Evolutionary conservation across 2,797 vertebrate species (phyloP), one percentile per base, ranked within the genome.

Genomic region (Takifugu rubripes): DNA sequence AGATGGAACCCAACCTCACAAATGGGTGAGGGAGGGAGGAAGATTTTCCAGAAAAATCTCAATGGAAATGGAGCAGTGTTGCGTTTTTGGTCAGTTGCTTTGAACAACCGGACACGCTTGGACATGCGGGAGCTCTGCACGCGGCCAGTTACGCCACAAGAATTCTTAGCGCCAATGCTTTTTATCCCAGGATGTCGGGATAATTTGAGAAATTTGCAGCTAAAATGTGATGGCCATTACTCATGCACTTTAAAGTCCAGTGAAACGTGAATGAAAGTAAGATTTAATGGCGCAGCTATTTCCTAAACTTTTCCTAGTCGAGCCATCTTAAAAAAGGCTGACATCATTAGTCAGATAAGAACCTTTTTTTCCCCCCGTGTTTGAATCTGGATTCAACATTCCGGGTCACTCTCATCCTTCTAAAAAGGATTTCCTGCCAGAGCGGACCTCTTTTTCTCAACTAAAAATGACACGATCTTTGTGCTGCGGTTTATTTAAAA

Each of bases 141-240:
- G 12, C 11, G 9, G 36, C 36, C 36, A 12, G 12, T 10, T 40
- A 10, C 1, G 36, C 36, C 10, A 5, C 36, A 14, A 40, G 12
- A 14, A 5, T 40, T 4, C 36, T 40, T 14, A 40, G 14, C 4
- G 36, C 9, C 2, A 12, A 2, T 4, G 36, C 12, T 40, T 40
- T 40, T 40, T 40, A 14, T 40, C 36, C 36, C 36, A 40, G 11
- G 14, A 5, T 5, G 36, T 40, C 12, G 10, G 36, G 36, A 14
- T 40, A 40, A 40, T 40, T 40, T 47, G 7, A 17, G 17, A 46
- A 46, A 46, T 17, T n/a, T 46, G 44, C 48, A 61, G 45, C 12
- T 25, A 60, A 57, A 70, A 67, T 64, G 59, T 70, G 60, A 54
- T 5, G 44, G 31, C 60, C 61, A 59, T 45, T 61, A 56, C 6